A percentile compares a stretch with the other conserved stretches of the same genome.
Conservation (phyloP, 2,888 invertebrate genomes). For the Hirudinaria manillensis region DNA sequence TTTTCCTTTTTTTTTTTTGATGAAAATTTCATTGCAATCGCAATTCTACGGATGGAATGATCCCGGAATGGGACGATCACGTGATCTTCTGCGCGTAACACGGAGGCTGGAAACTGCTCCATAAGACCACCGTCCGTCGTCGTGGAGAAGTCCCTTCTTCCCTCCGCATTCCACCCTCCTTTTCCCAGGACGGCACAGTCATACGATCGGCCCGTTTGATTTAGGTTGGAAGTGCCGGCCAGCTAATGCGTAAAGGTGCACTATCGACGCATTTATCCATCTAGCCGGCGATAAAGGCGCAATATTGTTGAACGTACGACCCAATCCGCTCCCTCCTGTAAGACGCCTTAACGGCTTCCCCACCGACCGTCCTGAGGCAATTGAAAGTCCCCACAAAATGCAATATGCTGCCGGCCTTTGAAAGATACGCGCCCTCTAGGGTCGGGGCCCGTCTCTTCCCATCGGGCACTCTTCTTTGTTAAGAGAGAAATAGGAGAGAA, state of each 20-base stretch:
- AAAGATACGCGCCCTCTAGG: too few relatives aligned
- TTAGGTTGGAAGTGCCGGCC: slow-evolving; percentile 13
- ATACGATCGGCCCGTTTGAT: slow-evolving; percentile 5
- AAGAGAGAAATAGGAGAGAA: too few relatives aligned
- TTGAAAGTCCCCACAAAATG: not conserved
- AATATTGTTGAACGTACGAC: slow-evolving; percentile 18
- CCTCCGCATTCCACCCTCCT: not conserved
- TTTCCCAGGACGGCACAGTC: slow-evolving; percentile 11
- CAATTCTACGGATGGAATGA: too few relatives aligned
- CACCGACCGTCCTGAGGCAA: not conserved
- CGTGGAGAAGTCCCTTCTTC: not conserved
- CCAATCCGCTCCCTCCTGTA: slow-evolving; percentile 1
- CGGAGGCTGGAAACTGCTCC: too few relatives aligned
- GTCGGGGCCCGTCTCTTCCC: too few relatives aligned
- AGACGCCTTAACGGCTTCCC: slow-evolving; percentile 16
- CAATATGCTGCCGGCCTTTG: too few relatives aligned
- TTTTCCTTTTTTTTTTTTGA: too few relatives aligned
- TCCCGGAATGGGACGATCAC: too few relatives aligned
- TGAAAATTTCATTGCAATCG: too few relatives aligned
- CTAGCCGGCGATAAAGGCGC: slow-evolving; percentile 10
- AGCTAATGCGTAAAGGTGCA: slow-evolving; percentile 18
- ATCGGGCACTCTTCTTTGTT: too few relatives aligned
- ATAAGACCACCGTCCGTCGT: not conserved
- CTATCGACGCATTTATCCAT: slow-evolving; percentile 18
- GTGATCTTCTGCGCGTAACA: too few relatives aligned